Base-by-base conservation (phyloP, 1,140 invertebrate genomes). In the Agraylea sexmaculata region DNA sequence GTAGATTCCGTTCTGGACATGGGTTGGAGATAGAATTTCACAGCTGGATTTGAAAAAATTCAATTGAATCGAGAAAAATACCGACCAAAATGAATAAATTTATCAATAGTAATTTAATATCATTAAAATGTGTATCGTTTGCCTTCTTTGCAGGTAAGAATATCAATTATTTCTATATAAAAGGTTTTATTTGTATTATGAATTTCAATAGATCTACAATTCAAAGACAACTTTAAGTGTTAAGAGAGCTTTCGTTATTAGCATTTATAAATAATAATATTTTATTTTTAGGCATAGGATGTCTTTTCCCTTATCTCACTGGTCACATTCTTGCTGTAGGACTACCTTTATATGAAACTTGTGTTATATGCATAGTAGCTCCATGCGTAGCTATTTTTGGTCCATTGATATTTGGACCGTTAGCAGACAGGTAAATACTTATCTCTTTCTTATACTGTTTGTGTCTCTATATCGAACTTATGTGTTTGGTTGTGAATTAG, bases 231-330 rank as follows among this genome's bases (percentile, higher is more conserved):
- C 10, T 6, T 17, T 23, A 18, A 23, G 22, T 23, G 11, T 18
- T 8, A 23, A 16, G 15, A 23, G 25, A 11, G 8, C 25, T 37
- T 4, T 35, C 19, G 10, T 20, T 35, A 17, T 16, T 35, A 13
- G 3, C 21, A 6, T 31, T 11, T 11, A 8, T 31, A 23, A 16
- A 22, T 16, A 4, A 10, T 43, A 31, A 21, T 42, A 36, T 40
- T 13, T 37, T 53, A 44, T 54, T 68, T 59, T 20, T 58, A 87
- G 83, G 76, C 41, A 60, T 87, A 48, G 78, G 81, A 43, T 79
- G 77, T 49, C 63, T 88, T 29, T 75, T 83, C 47, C 76, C 83
- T 10, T 81, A 83, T 54, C 71, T 87, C 17, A 70, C 79, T 2
- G 60, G 78, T 6, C 83, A 84, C 56, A 86, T 86, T 68, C 59